phyloP scores from a whole-genome alignment of 2,888 invertebrate species.

The Phlogophora meticulosa region DNA sequence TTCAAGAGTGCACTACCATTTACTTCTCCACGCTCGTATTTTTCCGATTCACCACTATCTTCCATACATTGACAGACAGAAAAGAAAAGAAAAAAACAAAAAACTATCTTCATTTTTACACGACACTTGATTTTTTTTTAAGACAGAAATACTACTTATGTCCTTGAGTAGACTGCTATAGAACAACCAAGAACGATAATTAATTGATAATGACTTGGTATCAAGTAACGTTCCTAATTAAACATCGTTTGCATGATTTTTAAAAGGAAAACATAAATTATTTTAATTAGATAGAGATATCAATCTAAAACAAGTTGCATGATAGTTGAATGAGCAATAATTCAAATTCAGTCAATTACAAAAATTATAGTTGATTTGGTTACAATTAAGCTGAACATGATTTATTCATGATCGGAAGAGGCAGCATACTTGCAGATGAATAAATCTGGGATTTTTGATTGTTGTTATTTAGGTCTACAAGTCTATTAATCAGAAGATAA shows the following conservation, averaged over 20 bases:
- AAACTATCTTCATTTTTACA: conserved; percentile 1
- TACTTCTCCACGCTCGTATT: not conserved
- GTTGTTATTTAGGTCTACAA: no score
- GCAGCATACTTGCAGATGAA: no score
- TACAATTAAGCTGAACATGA: conserved; percentile 9
- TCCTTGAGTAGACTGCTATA: not conserved
- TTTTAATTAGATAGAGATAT: not conserved
- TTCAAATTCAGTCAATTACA: not conserved
- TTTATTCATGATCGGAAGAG: no score
- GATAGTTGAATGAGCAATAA: conserved; percentile 1
- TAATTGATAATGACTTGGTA: not conserved
- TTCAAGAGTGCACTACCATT: no score
- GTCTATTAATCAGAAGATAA: no score
- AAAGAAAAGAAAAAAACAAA: conserved; percentile 20
- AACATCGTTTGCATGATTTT: conserved; percentile 24
- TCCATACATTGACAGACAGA: not conserved
- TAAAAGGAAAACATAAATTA: conserved; percentile 21
- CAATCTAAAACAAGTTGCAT: not conserved
- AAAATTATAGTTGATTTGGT: conserved; percentile 1
- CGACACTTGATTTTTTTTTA: not conserved
- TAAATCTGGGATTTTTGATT: no score
- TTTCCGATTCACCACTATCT: not conserved
- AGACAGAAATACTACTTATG: not conserved
- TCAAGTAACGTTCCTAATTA: not conserved
- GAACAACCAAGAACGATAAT: conserved; percentile 31